A percentile compares a stretch with the other conserved stretches of the same genome.
Evolutionary conservation across 2,113 vertebrate genomes (phyloP).

Genomic region (Psittacus erithacus): DNA sequence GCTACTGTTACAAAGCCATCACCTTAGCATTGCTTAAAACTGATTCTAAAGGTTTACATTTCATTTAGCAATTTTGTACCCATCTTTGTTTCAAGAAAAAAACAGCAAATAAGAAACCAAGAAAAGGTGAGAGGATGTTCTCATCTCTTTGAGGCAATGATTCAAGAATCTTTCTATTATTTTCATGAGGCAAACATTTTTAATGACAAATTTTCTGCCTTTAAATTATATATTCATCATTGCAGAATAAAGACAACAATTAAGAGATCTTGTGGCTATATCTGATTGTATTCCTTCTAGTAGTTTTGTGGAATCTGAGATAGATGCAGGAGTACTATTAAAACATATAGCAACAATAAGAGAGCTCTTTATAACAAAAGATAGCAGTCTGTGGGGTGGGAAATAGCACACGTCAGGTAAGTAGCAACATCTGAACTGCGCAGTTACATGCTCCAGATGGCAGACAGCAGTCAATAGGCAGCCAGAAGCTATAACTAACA

Average conservation of each 20-base stretch:
- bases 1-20: no score
- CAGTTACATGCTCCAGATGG: background rate
- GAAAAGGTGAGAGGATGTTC: background rate
- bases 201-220: background rate
- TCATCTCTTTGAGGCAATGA: background rate
- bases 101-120: background rate
- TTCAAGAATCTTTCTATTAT: background rate
- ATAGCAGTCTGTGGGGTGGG: background rate
- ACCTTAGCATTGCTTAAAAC: no score
- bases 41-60: no score
- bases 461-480: background rate
- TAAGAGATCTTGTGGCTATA: background rate
- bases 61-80: no score
- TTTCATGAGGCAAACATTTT: background rate
- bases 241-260: background rate
- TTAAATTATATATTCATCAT: background rate
- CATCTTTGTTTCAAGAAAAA: background rate
- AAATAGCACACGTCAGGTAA: background rate
- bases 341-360: background rate
- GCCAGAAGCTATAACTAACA: background rate
- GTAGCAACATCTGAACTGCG: background rate
- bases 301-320: background rate
- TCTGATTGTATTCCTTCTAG: background rate
- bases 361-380: background rate
- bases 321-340: background rate